Base-by-base conservation (phyloP, 2,888 invertebrate genomes). In the Drosophila atroscutellata region DNA sequence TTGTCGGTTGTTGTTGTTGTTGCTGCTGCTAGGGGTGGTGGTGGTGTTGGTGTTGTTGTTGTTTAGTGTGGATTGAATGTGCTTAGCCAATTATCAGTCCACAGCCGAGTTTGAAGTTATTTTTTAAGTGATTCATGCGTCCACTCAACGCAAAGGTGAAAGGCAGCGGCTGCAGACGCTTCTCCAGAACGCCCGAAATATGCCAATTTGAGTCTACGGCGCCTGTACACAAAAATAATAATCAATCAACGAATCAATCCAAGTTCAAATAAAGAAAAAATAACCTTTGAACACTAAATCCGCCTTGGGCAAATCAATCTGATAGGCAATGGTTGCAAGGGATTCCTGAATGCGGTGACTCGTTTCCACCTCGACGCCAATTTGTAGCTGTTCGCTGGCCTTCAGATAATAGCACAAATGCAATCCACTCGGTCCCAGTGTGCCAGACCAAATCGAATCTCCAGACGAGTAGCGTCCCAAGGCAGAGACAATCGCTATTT, bases 321-420 rank as follows among this genome's bases (percentile, higher is more conserved):
- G 98, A 94, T 99, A 99, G 15, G 97, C 99, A 83, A 99, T 94
- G 5, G 98, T 97, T 64, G 98, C 98, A 7, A 97, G 96, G 2
- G 98, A 97, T 93, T 99, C 98, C 93, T 97, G 97, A 93, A 97
- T 95, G 88, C 98, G 95, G 91, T 97, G 95, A 91, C 97, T 98
- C 8, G 98, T 97, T 93, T 99, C 99, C 86, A 99, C 95, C 93
- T 99, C 99, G 0, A 98, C 98, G 59, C 99, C 99, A 81, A 99
- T 94, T 94, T 95, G 96, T 75, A 98, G 93, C 91, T 98, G 97
- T 92, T 98, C 97, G 93, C 97, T 98, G 84, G 98, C 97, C 93
- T 96, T 97, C 91, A 98, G 99, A 94, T 98, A 98, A 93, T 98
- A 99, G 92, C 98, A 98, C 62, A 98, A 91, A 92, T 99, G 98